Conservation (phyloP, 1,140 invertebrate species). For the Drosophila busckii region DNA sequence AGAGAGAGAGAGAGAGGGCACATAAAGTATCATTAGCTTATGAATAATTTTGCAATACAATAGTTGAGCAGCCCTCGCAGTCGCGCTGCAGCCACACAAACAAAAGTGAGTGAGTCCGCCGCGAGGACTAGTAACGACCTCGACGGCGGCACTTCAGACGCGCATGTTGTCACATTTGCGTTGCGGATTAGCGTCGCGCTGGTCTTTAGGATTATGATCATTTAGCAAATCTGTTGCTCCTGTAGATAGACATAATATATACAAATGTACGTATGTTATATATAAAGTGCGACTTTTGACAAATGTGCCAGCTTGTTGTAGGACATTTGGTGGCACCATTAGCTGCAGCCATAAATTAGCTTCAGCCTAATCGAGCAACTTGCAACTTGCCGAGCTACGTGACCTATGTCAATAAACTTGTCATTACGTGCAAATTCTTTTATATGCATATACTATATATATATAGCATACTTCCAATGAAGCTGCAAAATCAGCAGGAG, state of each 20-base stretch:
- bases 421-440: constrained; percentile 63
- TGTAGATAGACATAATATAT: constrained; percentile 30
- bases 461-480: constrained; percentile 1
- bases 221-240: constrained; percentile 79
- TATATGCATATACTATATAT: background rate
- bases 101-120: background rate
- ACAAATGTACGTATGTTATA: no score
- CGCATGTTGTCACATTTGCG: constrained; percentile 77
- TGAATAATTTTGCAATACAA: constrained; percentile 9
- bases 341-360: constrained; percentile 6
- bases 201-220: constrained; percentile 77
- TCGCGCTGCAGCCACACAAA: background rate
- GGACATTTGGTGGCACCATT: constrained; percentile 20
- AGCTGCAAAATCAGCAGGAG: constrained; percentile 53
- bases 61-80: constrained; percentile 1
- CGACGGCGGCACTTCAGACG: constrained; percentile 65
- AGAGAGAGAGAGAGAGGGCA: no score
- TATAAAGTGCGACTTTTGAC: constrained; percentile 59
- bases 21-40: constrained; percentile 63
- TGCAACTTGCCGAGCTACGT: constrained; percentile 40
- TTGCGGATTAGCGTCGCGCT: constrained; percentile 75
- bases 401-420: constrained; percentile 70
- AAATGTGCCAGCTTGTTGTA: constrained; percentile 67
- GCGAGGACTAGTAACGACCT: constrained; percentile 13
- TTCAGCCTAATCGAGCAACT: constrained; percentile 3